Evolutionary conservation across 2,113 vertebrate genomes (phyloP).

Genomic region (Etia nguti): DNA sequence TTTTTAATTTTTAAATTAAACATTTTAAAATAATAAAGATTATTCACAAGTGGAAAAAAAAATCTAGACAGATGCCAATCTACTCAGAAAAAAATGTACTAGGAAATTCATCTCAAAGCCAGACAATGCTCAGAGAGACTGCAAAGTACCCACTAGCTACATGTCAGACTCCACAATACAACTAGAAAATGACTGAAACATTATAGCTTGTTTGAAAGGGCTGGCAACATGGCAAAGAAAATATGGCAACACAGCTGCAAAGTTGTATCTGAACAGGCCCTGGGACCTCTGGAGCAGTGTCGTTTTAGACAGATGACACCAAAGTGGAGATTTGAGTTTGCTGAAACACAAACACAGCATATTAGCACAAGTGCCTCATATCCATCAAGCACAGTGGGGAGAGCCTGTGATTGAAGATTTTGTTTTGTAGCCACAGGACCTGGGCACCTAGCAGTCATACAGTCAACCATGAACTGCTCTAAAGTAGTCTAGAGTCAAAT

Average conservation of each 20-base stretch:
- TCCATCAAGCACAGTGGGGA: not conserved
- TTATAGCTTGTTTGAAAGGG: not conserved
- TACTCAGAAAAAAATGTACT: not conserved
- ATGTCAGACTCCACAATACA: too few relatives aligned
- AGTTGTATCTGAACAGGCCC: not conserved
- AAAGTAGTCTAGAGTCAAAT: not conserved
- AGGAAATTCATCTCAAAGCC: not conserved
- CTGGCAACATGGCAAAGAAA: not conserved
- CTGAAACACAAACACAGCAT: not conserved
- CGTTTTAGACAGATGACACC: not conserved
- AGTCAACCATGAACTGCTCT: not conserved
- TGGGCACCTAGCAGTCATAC: not conserved
- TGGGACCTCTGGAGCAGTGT: rapidly evolving
- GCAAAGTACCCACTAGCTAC: too few relatives aligned
- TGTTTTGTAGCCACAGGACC: not conserved
- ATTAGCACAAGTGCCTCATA: not conserved
- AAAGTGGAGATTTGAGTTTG: not conserved
- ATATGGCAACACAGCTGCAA: not conserved
- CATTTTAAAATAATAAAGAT: not conserved
- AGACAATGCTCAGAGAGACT: not conserved
- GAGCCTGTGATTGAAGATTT: not conserved
- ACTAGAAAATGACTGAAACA: not conserved
- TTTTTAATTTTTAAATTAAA: not conserved
- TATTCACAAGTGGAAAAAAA: not conserved
- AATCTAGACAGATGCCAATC: not conserved